Evolutionary conservation across 1,140 invertebrate genomes (phyloP).

Genomic region (Euwallacea fornicatus): DNA sequence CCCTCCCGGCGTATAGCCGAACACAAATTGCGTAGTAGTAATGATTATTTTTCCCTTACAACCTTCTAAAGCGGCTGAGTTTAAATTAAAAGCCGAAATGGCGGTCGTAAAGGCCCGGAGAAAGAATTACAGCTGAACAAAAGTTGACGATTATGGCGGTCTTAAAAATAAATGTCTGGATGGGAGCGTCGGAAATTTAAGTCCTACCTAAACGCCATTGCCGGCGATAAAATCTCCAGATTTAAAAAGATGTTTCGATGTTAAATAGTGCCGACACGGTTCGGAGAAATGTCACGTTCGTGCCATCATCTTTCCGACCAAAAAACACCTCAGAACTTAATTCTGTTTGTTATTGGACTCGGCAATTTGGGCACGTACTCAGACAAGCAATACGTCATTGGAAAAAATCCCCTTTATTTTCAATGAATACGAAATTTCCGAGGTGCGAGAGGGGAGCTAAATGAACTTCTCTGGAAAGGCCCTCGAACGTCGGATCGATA

Average conservation of each 20-base stretch:
- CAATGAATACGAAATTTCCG: slow-evolving; percentile 39
- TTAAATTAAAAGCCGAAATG: slow-evolving; percentile 26
- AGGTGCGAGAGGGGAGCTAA: slow-evolving; percentile 17
- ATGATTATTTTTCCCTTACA: slow-evolving; percentile 11
- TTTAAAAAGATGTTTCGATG: too few species aligned
- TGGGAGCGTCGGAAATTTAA: too few species aligned
- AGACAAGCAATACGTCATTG: too few species aligned
- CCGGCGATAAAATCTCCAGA: too few species aligned
- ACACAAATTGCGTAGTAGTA: background rate
- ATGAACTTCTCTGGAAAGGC: slow-evolving; percentile 14
- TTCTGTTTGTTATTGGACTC: too few species aligned
- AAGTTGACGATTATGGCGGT: slow-evolving; percentile 23
- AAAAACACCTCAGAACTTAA: too few species aligned
- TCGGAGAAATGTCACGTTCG: too few species aligned
- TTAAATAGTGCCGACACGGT: too few species aligned
- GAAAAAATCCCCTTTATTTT: slow-evolving; percentile 32
- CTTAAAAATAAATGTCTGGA: slow-evolving; percentile 5
- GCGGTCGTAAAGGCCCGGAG: slow-evolving; percentile 4
- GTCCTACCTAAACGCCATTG: too few species aligned
- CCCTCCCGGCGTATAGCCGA: background rate
- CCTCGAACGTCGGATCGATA: slow-evolving; percentile 23
- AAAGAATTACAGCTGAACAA: slow-evolving; percentile 23
- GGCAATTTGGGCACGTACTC: too few species aligned
- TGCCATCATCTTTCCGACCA: too few species aligned
- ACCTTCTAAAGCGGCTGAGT: slow-evolving; percentile 2